A percentile compares a stretch with the other conserved stretches of the same genome.
These are phyloP conservation scores for Thymelicus acteon DNA, from an alignment of 2,888 invertebrate species.

Conservation along the genomic window DNA sequence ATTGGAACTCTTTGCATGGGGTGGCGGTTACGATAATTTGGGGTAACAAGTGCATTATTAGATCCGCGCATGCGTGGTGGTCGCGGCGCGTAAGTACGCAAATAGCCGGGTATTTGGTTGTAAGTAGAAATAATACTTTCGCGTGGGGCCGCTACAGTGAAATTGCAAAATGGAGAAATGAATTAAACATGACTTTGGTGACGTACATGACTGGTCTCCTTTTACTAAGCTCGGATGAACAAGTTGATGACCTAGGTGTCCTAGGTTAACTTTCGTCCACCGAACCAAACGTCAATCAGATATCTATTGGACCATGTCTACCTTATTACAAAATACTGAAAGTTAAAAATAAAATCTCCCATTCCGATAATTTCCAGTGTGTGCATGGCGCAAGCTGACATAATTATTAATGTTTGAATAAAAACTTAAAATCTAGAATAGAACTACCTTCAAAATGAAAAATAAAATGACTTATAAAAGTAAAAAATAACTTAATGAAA, in stretches of 20 bases:
- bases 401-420: too few species aligned
- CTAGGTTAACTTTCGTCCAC: not conserved
- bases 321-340: too few species aligned
- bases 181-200: constrained; percentile 20
- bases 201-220: constrained; percentile 9
- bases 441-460: too few species aligned
- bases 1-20: constrained; percentile 77
- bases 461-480: too few species aligned
- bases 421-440: too few species aligned
- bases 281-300: not conserved
- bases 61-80: constrained; percentile 82
- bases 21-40: constrained; percentile 73
- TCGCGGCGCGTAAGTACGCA: constrained; percentile 66
- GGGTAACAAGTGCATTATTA: constrained; percentile 78
- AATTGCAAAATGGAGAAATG: constrained; percentile 36
- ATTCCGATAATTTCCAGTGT: too few species aligned
- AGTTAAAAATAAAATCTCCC: too few species aligned
- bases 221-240: constrained; percentile 12
- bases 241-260: constrained; percentile 12
- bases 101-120: constrained; percentile 60
- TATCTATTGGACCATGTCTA: too few species aligned
- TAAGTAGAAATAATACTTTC: constrained; percentile 64
- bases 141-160: constrained; percentile 60
- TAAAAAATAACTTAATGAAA: too few species aligned
- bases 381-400: too few species aligned